Percentiles rank a stretch among this genome's conserved stretches.
phyloP scores from a whole-genome alignment of 2,797 vertebrate genomes.

The Pempheris klunzingeri region DNA sequence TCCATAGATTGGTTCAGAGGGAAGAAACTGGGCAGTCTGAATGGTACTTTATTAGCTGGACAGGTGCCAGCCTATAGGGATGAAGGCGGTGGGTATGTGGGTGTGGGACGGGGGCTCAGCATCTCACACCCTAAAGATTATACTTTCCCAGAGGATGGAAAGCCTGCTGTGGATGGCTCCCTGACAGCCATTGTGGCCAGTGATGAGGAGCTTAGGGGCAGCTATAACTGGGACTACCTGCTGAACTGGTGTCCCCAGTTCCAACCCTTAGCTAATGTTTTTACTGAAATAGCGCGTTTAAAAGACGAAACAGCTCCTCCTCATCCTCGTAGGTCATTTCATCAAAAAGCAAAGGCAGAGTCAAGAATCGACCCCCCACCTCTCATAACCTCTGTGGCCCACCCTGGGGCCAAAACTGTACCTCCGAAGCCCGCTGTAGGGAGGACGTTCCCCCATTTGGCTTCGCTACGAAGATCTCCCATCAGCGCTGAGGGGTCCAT shows the following conservation, averaged over 20 bases:
- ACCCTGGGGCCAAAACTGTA: conserved; percentile 97
- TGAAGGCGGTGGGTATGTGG: conserved; percentile 90
- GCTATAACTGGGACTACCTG: conserved; percentile 99
- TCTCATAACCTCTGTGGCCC: conserved; percentile 97
- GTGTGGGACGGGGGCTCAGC: conserved; percentile 91
- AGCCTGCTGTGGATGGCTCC: conserved; percentile 93
- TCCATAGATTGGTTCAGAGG: conserved; percentile 97
- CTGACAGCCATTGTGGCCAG: conserved; percentile 97
- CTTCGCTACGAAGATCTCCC: conserved; percentile 93
- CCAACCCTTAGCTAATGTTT: conserved; percentile 96
- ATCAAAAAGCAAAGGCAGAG: conserved; percentile 91
- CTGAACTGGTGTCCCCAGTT: conserved; percentile 99
- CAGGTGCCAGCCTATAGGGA: conserved; percentile 92
- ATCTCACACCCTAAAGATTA: conserved; percentile 94
- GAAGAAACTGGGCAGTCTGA: conserved; percentile 90
- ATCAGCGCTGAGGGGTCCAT: conserved; percentile 95
- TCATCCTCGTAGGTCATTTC: conserved; percentile 92
- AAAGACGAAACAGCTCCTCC: conserved; percentile 94
- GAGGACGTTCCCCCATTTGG: conserved; percentile 90
- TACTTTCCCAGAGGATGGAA: conserved; percentile 94
- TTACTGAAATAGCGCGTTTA: conserved; percentile 97
- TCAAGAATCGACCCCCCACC: conserved; percentile 97
- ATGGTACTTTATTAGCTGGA: conserved; percentile 88
- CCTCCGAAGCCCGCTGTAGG: conserved; percentile 92
- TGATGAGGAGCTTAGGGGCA: conserved; percentile 97